phyloP scores from a whole-genome alignment of 2,888 invertebrate species.

The Chirona hameri region DNA sequence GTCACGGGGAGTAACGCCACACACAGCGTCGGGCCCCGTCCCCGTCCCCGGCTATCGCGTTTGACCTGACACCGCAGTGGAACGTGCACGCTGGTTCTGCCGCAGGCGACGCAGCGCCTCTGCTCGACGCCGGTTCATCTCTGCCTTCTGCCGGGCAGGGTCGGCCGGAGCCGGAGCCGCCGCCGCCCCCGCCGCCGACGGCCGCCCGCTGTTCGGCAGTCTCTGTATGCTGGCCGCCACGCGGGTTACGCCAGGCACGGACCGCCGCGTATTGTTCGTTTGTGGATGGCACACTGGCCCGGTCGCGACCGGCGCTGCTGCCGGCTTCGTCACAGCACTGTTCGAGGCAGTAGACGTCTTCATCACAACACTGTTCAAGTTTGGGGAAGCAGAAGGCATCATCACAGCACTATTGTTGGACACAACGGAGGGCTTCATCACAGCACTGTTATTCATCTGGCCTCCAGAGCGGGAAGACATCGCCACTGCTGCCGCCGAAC shows the following conservation, averaged over 20 bases:
- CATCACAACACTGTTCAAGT: neutral
- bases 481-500: neutral
- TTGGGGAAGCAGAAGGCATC: neutral
- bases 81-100: conserved; percentile 4
- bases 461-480: neutral
- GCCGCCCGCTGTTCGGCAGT: too few species aligned
- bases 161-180: neutral
- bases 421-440: neutral
- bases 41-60: too few species aligned
- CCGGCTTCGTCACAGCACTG: neutral
- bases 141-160: neutral
- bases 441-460: neutral
- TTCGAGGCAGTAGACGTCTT: neutral
- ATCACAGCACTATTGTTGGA: neutral
- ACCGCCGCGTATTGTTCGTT: too few species aligned
- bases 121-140: neutral
- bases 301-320: neutral
- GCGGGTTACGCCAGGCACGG: neutral
- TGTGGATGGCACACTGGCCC: neutral
- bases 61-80: neutral
- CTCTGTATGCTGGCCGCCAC: neutral
- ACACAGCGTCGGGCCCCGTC: too few species aligned
- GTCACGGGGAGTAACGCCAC: too few species aligned
- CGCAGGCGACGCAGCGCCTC: conserved; percentile 5
- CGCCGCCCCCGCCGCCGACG: neutral